phyloP scores from a whole-genome alignment of 2,888 invertebrate species.

The Gisinianus flammeolus region DNA sequence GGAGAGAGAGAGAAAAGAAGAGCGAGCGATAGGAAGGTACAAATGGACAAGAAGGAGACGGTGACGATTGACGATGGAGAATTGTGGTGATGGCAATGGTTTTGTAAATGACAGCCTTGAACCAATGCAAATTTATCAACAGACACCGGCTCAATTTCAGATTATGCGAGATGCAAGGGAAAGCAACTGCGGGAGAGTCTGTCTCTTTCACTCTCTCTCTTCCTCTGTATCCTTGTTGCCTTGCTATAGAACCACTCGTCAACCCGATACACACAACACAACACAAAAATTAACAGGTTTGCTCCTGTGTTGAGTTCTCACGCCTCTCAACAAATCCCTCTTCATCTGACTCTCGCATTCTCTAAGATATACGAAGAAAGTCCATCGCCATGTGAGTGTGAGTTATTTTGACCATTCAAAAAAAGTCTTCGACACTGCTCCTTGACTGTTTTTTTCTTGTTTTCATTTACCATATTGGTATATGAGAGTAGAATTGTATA shows the following conservation, averaged over 20 bases:
- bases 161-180: not conserved
- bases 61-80: not conserved
- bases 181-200: not conserved
- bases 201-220: not conserved
- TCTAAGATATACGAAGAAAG: no score
- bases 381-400: no score
- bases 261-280: not conserved
- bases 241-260: not conserved
- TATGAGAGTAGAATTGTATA: no score
- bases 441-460: no score
- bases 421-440: no score
- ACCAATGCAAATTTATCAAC: not conserved
- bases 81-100: conserved; percentile 3
- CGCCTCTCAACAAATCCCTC: no score
- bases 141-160: not conserved
- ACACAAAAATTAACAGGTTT: not conserved
- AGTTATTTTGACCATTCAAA: no score
- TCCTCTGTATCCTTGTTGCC: no score
- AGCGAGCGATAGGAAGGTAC: not conserved
- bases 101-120: not conserved
- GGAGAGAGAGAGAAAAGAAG: not conserved
- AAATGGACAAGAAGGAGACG: not conserved
- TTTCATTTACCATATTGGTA: no score
- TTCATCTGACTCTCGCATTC: no score
- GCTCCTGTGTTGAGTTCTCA: no score